Evolutionary conservation across 2,113 vertebrate species (phyloP).

Genomic region (Plectropomus leopardus): DNA sequence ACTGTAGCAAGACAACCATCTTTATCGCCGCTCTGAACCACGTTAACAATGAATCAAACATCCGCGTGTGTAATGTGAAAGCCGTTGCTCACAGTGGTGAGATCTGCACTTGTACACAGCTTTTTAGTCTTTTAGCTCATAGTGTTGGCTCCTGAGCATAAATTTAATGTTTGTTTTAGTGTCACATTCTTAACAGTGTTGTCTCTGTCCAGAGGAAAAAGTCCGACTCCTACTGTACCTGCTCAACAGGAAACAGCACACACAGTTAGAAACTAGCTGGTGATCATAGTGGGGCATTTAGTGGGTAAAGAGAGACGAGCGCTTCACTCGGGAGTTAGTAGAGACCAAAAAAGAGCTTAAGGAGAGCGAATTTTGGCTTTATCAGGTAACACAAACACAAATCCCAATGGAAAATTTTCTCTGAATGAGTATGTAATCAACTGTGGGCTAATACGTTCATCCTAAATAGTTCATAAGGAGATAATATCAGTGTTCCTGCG

Average conservation of each 20-base stretch:
- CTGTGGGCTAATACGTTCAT: no score
- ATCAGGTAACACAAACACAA: neutral
- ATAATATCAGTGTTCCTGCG: no score
- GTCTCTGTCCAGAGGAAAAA: neutral
- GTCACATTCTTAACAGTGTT: neutral
- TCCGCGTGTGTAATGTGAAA: neutral
- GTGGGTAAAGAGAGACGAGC: neutral
- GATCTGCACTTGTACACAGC: neutral
- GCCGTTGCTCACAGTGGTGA: neutral
- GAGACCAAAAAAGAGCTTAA: neutral
- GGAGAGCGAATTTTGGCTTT: neutral
- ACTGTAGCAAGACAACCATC: neutral
- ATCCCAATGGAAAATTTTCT: neutral
- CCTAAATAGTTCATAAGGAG: no score
- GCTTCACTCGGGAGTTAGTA: neutral
- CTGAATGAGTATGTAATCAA: no score
- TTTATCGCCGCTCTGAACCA: neutral
- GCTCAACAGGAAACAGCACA: neutral
- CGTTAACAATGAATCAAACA: neutral
- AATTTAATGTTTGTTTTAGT: neutral
- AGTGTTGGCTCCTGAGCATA: neutral
- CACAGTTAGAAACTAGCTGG: neutral
- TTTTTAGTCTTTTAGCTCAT: neutral
- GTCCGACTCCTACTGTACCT: no score
- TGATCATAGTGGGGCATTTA: neutral